phyloP scores from a whole-genome alignment of 2,113 vertebrate genomes.

The Eptesicus fuscus region DNA sequence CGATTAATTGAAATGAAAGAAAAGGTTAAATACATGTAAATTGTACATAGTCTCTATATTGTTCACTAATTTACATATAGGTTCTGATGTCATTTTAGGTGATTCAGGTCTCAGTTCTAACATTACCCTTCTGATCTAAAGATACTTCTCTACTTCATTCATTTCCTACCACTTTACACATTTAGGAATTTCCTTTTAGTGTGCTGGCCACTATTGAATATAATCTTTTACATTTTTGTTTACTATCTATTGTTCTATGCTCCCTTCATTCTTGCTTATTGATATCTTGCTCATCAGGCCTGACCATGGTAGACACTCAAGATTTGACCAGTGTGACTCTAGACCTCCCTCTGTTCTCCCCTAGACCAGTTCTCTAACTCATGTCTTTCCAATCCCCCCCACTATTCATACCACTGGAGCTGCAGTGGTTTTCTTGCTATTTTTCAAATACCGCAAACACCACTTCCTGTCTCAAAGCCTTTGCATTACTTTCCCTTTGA shows the following conservation, averaged over 20 bases:
- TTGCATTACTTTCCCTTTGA: not conserved
- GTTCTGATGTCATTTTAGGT: not conserved
- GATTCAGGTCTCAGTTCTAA: not conserved
- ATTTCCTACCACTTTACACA: not conserved
- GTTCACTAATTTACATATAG: not conserved
- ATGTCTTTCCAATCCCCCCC: not conserved
- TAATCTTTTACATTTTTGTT: not conserved
- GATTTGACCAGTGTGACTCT: not conserved
- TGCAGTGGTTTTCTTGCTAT: not conserved
- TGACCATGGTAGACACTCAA: not conserved
- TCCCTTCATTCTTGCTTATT: not conserved
- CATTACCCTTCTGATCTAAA: not conserved
- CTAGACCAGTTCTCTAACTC: not conserved
- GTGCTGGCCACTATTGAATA: not conserved
- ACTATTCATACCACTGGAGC: not conserved
- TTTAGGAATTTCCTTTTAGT: not conserved
- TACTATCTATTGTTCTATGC: not conserved
- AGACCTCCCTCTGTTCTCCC: accelerated
- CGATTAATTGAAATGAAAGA: not conserved
- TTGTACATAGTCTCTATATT: not conserved
- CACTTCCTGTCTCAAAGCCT: not conserved
- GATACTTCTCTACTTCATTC: not conserved
- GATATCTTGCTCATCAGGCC: not conserved
- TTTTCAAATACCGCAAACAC: not conserved
- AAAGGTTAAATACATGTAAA: not conserved